Evolutionary conservation across 2,797 vertebrate species (phyloP).

Genomic region (Lepilemur septentrionalis): DNA sequence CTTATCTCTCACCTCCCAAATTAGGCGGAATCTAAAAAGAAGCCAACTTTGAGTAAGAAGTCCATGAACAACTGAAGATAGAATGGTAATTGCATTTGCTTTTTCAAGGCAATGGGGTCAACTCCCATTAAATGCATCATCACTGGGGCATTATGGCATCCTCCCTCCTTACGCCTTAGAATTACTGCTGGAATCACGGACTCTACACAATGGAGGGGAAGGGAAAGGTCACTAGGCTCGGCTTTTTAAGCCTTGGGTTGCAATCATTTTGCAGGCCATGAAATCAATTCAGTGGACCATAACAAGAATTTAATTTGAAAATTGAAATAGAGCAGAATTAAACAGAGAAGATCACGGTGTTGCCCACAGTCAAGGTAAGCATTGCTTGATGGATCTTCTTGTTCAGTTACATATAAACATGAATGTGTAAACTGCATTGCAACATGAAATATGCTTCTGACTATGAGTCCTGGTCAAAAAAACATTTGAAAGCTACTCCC

Average conservation of each 20-base stretch:
- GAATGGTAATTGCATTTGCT: background rate
- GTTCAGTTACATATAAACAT: rapidly evolving
- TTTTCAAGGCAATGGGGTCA: background rate
- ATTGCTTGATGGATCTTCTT: background rate
- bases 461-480: background rate
- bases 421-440: no score
- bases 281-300: background rate
- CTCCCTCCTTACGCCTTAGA: background rate
- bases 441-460: background rate
- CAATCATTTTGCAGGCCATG: background rate
- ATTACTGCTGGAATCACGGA: background rate
- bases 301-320: background rate
- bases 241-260: background rate
- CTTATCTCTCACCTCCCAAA: background rate
- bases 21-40: background rate
- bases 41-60: background rate
- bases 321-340: background rate
- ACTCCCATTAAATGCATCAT: rapidly evolving
- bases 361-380: background rate
- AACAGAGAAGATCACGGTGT: background rate
- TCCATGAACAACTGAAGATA: background rate
- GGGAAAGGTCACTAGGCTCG: background rate
- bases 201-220: background rate
- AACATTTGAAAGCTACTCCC: background rate
- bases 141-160: background rate